Evolutionary conservation across 1,140 invertebrate species (phyloP).

Genomic region (Achatina immaculata): DNA sequence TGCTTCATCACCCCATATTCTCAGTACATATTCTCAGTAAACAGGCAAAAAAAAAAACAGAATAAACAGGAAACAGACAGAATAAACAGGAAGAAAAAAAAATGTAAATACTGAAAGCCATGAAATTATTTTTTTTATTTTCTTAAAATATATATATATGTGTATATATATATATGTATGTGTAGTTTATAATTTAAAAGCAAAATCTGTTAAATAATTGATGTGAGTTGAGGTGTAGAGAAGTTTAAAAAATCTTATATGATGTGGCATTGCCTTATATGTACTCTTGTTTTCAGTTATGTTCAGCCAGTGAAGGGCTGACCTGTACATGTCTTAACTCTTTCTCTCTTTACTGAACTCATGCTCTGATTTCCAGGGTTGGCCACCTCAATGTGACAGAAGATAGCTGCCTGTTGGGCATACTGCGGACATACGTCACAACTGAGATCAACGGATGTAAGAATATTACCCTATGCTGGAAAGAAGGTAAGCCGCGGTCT

Average conservation of each 20-base stretch:
- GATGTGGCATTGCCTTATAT: neutral
- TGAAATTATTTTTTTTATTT: too few relatives aligned
- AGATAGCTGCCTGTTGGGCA: neutral
- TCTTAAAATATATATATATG: too few relatives aligned
- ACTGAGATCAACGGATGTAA: conserved; percentile 23
- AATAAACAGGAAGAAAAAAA: too few relatives aligned
- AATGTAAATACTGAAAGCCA: too few relatives aligned
- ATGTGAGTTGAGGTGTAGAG: neutral
- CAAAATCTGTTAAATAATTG: neutral
- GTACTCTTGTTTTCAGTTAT: conserved; percentile 11
- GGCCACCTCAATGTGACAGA: conserved; percentile 29
- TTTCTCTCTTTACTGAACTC: neutral
- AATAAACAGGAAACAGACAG: too few relatives aligned
- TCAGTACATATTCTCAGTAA: too few relatives aligned
- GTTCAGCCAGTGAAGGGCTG: neutral
- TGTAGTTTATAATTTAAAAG: neutral
- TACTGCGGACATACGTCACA: conserved; percentile 10
- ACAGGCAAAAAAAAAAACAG: too few relatives aligned
- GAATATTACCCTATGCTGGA: conserved; percentile 21
- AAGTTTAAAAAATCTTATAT: too few relatives aligned
- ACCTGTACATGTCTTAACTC: neutral
- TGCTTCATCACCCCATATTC: too few relatives aligned
- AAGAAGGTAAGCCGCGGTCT: conserved; percentile 30
- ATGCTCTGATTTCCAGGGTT: neutral
- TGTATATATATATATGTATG: neutral